phyloP scores from a whole-genome alignment of 2,888 invertebrate species.

The Tineola bisselliella region DNA sequence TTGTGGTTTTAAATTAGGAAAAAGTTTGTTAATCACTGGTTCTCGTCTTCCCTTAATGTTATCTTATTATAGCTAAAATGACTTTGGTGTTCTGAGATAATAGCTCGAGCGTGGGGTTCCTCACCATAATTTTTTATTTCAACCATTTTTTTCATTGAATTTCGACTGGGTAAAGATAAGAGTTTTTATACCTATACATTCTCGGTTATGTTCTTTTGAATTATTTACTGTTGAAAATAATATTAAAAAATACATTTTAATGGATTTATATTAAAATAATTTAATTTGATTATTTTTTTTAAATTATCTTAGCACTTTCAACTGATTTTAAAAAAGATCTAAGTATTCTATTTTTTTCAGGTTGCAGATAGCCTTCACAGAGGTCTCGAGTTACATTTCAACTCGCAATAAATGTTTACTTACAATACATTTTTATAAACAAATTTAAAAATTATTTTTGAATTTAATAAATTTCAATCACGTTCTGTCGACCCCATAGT shows the following conservation, averaged over 20 bases:
- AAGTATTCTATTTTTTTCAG: no score
- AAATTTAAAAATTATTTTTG: not conserved
- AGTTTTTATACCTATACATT: constrained; percentile 43
- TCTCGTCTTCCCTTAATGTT: constrained; percentile 55
- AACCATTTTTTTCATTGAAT: constrained; percentile 41
- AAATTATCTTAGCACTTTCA: no score
- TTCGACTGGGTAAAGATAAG: constrained; percentile 40
- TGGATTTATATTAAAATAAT: not conserved
- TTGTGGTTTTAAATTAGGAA: not conserved
- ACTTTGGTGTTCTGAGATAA: constrained; percentile 67
- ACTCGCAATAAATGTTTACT: no score
- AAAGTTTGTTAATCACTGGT: constrained; percentile 18
- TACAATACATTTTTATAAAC: no score
- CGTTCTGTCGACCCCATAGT: not conserved
- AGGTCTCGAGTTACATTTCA: no score
- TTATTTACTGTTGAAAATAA: constrained; percentile 4
- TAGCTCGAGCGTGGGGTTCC: constrained; percentile 48
- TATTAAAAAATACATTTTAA: not conserved
- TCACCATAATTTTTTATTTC: constrained; percentile 4
- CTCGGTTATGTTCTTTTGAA: not conserved
- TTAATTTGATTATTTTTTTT: not conserved
- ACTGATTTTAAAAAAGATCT: no score
- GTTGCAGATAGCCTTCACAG: no score
- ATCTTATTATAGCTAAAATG: constrained; percentile 69
- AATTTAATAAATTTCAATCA: not conserved